These are phyloP conservation scores for Melozone crissalis DNA, from an alignment of 2,113 vertebrate genomes.

Conservation along the genomic window DNA sequence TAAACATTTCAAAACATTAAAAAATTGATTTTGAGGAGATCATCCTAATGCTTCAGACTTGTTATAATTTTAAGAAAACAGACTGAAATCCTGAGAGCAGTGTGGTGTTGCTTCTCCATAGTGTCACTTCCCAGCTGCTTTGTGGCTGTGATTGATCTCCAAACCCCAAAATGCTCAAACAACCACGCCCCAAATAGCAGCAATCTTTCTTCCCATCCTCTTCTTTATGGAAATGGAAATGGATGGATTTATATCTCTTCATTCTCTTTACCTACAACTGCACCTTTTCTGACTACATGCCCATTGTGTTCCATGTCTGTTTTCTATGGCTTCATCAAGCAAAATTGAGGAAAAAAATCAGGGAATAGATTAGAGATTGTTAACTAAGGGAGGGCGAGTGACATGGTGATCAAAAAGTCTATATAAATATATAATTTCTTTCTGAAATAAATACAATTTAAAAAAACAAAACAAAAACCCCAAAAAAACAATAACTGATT, in stretches of 20 bases:
- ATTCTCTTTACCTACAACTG: background rate
- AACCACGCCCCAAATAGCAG: accelerated
- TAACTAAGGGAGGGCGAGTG: background rate
- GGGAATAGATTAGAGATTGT: background rate
- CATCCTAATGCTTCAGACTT: background rate
- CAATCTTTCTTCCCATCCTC: accelerated
- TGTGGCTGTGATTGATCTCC: accelerated
- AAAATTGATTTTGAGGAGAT: background rate
- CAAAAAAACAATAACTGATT: background rate
- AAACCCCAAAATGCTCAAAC: background rate
- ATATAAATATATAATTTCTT: background rate
- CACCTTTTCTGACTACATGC: background rate
- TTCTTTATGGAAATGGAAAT: background rate
- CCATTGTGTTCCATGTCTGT: accelerated
- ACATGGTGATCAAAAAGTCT: background rate
- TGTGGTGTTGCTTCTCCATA: background rate
- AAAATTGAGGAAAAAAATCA: background rate
- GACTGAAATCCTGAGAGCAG: background rate
- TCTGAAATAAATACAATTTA: background rate
- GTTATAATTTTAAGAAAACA: background rate
- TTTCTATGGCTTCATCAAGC: background rate
- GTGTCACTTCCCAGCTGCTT: background rate
- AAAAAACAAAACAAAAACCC: background rate
- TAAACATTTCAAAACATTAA: background rate
- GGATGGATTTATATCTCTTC: background rate